Conservation (phyloP, 2,113 vertebrate species). For the Anhinga anhinga region DNA sequence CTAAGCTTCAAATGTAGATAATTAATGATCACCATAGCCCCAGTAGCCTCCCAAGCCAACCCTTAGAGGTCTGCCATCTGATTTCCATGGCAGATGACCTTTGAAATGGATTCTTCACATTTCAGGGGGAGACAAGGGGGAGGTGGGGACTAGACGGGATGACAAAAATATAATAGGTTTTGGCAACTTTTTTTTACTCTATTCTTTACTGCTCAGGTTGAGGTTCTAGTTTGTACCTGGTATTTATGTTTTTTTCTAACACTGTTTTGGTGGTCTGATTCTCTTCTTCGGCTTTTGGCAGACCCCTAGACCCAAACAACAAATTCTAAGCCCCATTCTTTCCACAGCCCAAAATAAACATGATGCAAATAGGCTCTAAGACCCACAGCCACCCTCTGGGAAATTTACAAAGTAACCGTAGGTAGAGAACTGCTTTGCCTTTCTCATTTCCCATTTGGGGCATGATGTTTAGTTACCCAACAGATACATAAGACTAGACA, state of each 20-base stretch:
- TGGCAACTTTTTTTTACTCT: neutral
- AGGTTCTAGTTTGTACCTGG: neutral
- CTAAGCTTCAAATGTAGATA: neutral
- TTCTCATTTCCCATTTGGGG: neutral
- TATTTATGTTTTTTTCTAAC: neutral
- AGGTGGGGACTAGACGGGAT: no score
- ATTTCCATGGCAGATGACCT: neutral
- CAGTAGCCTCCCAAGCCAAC: neutral
- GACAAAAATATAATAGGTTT: neutral
- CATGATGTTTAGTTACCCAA: neutral
- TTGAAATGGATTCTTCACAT: neutral
- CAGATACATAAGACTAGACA: neutral
- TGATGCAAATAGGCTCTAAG: neutral
- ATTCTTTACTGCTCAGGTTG: neutral
- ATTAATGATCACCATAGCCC: neutral
- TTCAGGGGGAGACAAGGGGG: no score
- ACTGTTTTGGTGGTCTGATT: neutral
- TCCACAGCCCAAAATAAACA: neutral
- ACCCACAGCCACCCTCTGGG: neutral
- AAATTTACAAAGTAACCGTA: neutral
- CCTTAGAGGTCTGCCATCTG: neutral
- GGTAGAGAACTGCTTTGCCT: neutral
- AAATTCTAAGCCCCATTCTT: neutral
- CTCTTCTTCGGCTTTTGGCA: neutral
- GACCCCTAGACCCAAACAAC: neutral